These are phyloP conservation scores for Procambarus virginalis DNA, from an alignment of 1,140 invertebrate species.

Conservation along the genomic window DNA sequence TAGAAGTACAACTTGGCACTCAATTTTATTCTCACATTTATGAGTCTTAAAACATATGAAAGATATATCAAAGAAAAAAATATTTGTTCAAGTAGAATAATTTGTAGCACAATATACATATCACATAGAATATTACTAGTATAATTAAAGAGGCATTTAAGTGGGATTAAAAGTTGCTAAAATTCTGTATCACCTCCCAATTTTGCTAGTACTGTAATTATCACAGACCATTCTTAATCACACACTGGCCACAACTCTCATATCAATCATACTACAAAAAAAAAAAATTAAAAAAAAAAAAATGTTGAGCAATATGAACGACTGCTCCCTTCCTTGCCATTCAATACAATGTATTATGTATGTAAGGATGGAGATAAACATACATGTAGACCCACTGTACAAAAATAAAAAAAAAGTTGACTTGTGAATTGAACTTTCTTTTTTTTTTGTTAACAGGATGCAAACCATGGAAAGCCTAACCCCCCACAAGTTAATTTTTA, in stretches of 20 bases:
- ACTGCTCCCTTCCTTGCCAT: background rate
- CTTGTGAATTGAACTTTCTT: background rate
- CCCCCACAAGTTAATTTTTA: background rate
- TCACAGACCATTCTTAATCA: conserved; percentile 5
- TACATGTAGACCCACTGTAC: background rate
- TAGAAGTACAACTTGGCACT: background rate
- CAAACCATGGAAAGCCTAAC: background rate
- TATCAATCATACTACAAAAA: background rate
- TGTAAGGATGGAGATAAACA: background rate
- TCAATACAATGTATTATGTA: background rate
- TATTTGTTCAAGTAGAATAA: background rate
- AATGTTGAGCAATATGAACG: background rate
- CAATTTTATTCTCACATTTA: background rate
- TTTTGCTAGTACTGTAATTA: background rate
- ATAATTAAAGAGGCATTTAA: background rate
- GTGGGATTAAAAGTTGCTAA: background rate
- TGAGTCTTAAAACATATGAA: background rate
- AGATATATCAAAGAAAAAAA: background rate
- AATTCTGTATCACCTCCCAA: background rate
- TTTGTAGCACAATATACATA: background rate
- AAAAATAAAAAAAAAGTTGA: background rate
- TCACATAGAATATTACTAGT: background rate
- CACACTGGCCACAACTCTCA: background rate
- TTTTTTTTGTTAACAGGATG: background rate
- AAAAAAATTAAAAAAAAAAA: too few species aligned